Evolutionary conservation across 2,797 vertebrate species (phyloP).

Genomic region (Mormyrops attenuatus): DNA sequence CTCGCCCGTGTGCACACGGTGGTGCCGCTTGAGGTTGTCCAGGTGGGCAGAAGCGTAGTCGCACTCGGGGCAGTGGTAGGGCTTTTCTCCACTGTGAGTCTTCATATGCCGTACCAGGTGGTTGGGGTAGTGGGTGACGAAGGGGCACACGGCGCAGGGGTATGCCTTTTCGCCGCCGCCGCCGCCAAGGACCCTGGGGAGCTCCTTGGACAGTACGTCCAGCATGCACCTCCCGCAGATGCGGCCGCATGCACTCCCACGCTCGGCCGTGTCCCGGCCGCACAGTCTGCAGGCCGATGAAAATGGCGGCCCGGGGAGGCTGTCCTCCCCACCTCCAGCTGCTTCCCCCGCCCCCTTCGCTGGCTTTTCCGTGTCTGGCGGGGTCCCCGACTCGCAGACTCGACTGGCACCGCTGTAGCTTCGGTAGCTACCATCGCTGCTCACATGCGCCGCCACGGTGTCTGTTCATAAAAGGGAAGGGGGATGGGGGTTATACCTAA

Average conservation of each 20-base stretch:
- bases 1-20: slow-evolving; percentile 90
- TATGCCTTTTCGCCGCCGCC: slow-evolving; percentile 77
- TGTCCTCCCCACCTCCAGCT: slow-evolving; percentile 35
- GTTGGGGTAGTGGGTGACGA: slow-evolving; percentile 93
- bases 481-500: not conserved
- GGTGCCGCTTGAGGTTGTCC: slow-evolving; percentile 95
- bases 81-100: slow-evolving; percentile 95
- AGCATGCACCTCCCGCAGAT: slow-evolving; percentile 83
- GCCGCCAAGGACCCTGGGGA: slow-evolving; percentile 24
- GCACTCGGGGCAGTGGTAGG: slow-evolving; percentile 88
- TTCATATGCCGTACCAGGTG: slow-evolving; percentile 97
- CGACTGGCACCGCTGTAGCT: slow-evolving; percentile 49
- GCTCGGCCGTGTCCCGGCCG: slow-evolving; percentile 80
- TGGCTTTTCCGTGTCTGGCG: slow-evolving; percentile 14
- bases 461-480: slow-evolving; percentile 42
- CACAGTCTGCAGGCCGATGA: slow-evolving; percentile 86
- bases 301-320: slow-evolving; percentile 76
- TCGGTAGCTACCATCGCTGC: slow-evolving; percentile 47
- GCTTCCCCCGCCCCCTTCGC: slow-evolving; percentile 32
- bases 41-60: slow-evolving; percentile 90
- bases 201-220: slow-evolving; percentile 74
- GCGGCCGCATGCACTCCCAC: slow-evolving; percentile 73
- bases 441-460: slow-evolving; percentile 57
- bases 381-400: slow-evolving; percentile 43
- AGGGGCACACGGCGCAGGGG: slow-evolving; percentile 83